Conservation (phyloP, 2,113 vertebrate species). For the Mustela lutreola region DNA sequence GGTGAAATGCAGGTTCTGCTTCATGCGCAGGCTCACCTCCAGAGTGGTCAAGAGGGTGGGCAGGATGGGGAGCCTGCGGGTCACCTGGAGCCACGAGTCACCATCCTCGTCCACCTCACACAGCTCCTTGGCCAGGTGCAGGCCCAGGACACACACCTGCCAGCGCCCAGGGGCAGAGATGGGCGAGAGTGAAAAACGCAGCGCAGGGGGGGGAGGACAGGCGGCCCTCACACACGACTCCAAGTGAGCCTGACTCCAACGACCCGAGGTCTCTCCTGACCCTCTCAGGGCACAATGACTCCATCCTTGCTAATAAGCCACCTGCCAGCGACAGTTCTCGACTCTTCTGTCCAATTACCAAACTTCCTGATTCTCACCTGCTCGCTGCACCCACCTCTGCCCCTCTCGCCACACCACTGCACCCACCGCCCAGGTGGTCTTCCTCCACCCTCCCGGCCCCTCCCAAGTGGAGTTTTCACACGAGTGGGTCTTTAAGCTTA, state of each 20-base stretch:
- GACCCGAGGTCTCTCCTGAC: background rate
- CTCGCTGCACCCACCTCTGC: too few species aligned
- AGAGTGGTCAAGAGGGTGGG: conserved; percentile 94
- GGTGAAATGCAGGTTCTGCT: conserved; percentile 97
- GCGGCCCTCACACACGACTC: rapidly evolving
- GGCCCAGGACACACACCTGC: conserved; percentile 96
- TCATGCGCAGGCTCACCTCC: conserved; percentile 95
- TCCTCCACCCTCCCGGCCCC: background rate
- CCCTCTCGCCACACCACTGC: background rate
- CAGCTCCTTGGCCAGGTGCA: conserved; percentile 97
- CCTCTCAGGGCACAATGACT: background rate
- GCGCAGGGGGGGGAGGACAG: too few species aligned
- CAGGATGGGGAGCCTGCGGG: conserved; percentile 94
- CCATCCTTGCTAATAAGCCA: background rate
- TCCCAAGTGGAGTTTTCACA: background rate
- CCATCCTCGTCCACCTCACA: conserved; percentile 95
- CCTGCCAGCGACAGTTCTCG: background rate
- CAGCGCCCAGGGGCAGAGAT: background rate
- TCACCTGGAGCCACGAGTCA: conserved; percentile 94
- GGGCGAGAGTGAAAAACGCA: background rate
- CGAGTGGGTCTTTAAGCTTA: background rate
- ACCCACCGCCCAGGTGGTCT: background rate
- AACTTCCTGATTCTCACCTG: too few species aligned
- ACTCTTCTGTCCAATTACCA: background rate
- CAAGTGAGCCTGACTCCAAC: background rate